Conservation (phyloP, 2,113 vertebrate genomes). For the Hippocampus abdominalis region DNA sequence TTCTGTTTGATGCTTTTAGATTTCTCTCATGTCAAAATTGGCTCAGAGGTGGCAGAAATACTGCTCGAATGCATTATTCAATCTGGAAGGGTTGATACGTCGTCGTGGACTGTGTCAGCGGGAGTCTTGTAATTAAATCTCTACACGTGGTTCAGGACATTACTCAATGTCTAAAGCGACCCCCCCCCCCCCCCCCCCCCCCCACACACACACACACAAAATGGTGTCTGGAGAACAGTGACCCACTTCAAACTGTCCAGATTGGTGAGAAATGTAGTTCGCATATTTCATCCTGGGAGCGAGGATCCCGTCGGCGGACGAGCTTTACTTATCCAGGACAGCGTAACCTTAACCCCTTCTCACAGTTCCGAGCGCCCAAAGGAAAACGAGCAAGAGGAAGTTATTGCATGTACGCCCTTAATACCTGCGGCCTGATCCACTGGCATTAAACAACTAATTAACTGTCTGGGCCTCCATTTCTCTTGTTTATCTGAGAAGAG, state of each 20-base stretch:
- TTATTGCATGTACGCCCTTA: constrained; percentile 51
- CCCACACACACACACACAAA: neutral
- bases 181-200: no score
- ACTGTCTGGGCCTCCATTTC: constrained; percentile 43
- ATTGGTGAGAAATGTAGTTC: constrained; percentile 6
- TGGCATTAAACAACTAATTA: constrained; percentile 66
- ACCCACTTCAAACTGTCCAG: constrained; percentile 49
- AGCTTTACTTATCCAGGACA: constrained; percentile 60
- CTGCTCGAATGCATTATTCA: no score
- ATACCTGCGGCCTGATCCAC: constrained; percentile 58
- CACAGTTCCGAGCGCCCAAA: constrained; percentile 24
- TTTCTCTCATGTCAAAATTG: no score
- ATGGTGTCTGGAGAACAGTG: constrained; percentile 22
- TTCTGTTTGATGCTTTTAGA: neutral
- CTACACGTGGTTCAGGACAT: neutral
- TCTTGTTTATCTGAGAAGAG: constrained; percentile 62
- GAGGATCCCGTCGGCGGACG: constrained; percentile 34
- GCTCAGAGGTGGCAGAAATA: no score
- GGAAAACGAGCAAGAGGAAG: constrained; percentile 15
- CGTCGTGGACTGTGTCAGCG: neutral
- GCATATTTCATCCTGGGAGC: constrained; percentile 22
- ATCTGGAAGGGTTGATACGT: no score
- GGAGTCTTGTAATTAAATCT: neutral
- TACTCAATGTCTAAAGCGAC: neutral
- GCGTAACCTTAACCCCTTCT: constrained; percentile 58